Percentiles rank a stretch among this genome's conserved stretches.
Evolutionary conservation across 2,888 invertebrate genomes (phyloP).

Genomic region (Nymphalis c-album): DNA sequence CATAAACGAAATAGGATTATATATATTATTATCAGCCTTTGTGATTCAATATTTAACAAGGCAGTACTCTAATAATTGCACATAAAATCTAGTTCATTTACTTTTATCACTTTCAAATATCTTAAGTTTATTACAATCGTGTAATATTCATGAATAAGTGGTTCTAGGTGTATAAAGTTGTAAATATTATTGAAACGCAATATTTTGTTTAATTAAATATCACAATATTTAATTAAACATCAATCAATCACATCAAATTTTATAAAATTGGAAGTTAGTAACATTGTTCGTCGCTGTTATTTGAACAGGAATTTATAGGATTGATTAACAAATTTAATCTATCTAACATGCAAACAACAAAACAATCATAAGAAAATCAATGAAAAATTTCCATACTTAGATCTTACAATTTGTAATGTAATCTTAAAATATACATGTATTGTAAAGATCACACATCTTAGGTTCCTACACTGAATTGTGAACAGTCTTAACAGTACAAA

Average conservation of each 20-base stretch:
- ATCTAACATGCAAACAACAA: constrained; percentile 2
- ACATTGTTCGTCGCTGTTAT: background rate
- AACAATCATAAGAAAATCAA: background rate
- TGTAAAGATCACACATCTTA: constrained; percentile 11
- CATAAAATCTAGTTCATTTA: background rate
- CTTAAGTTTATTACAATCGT: background rate
- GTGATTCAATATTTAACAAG: background rate
- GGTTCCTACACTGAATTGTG: constrained; percentile 28
- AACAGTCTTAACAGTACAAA: constrained; percentile 18
- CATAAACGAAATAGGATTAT: background rate
- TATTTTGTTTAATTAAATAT: no score
- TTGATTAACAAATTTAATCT: constrained; percentile 5
- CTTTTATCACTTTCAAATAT: background rate
- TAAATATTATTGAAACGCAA: no score
- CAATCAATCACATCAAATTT: no score
- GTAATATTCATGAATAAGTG: constrained; percentile 1
- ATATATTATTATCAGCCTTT: constrained; percentile 5
- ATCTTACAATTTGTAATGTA: constrained; percentile 3
- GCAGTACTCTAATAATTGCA: background rate
- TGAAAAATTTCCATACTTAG: background rate
- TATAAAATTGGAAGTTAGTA: no score
- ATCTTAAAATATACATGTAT: constrained; percentile 1
- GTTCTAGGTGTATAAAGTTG: background rate
- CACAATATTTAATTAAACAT: no score
- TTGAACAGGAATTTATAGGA: background rate